phyloP scores from a whole-genome alignment of 2,113 vertebrate species.

The Lepus europaeus region DNA sequence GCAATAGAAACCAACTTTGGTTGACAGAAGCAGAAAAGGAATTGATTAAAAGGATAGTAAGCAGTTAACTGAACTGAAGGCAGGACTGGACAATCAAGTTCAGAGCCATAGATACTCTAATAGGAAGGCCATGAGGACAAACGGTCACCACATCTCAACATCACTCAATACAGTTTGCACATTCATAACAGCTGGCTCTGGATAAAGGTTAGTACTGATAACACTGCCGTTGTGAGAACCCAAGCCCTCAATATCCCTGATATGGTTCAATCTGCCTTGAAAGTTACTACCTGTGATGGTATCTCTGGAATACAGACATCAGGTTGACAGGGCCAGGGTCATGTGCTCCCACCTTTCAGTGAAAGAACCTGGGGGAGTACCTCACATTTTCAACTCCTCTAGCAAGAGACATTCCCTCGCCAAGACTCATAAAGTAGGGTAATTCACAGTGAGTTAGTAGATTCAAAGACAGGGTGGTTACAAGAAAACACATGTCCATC shows the following conservation, averaged over 20 bases:
- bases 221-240: too few species aligned
- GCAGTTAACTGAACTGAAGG: neutral
- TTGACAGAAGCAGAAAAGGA: neutral
- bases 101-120: neutral
- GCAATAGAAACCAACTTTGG: conserved; percentile 27
- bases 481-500: neutral
- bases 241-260: neutral
- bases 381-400: neutral
- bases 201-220: neutral
- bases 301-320: neutral
- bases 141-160: neutral
- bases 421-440: neutral
- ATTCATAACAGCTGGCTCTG: neutral
- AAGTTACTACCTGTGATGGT: neutral
- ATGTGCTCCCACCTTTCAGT: neutral
- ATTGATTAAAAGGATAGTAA: neutral
- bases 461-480: neutral
- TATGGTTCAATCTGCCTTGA: neutral
- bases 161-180: neutral
- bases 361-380: neutral
- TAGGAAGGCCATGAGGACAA: neutral
- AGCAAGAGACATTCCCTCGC: neutral
- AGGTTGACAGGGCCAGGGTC: neutral
- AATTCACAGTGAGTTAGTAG: neutral
- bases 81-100: neutral